A percentile compares a stretch with the other conserved stretches of the same genome.
These are phyloP conservation scores for Diadumene lineata DNA, from an alignment of 92 coral and sea anemone species.

Conservation along the genomic window DNA sequence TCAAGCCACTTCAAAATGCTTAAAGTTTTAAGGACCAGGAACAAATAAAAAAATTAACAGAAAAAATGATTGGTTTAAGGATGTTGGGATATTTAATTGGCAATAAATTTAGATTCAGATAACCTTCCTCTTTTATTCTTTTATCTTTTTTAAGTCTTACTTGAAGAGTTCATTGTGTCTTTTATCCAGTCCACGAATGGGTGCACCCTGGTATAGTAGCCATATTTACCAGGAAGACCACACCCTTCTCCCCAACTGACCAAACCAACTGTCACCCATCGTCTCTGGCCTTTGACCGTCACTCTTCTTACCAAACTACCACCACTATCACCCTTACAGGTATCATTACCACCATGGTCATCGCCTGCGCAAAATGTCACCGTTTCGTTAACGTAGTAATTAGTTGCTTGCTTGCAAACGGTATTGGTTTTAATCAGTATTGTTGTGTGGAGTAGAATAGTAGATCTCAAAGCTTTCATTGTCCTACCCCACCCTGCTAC, in stretches of 20 bases:
- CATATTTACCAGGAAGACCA: conserved; percentile 31
- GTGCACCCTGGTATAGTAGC: conserved; percentile 49
- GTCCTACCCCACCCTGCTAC: conserved; percentile 75
- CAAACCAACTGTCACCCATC: conserved; percentile 25
- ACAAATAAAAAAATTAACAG: too few relatives aligned
- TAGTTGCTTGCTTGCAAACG: conserved; percentile 29
- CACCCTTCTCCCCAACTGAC: conserved; percentile 69
- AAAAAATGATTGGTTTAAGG: too few relatives aligned
- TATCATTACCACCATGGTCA: conserved; percentile 40
- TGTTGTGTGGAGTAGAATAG: conserved; percentile 49
- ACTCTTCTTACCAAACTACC: conserved; percentile 54
- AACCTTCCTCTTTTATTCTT: too few relatives aligned
- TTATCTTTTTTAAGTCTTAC: conserved; percentile 26
- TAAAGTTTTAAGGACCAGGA: too few relatives aligned
- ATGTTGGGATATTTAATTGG: too few relatives aligned
- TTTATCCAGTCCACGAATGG: conserved; percentile 51
- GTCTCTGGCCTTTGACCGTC: neutral
- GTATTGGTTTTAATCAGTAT: conserved; percentile 35
- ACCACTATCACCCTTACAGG: conserved; percentile 70
- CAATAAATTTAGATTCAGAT: too few relatives aligned
- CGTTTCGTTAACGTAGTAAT: neutral
- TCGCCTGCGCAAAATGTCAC: conserved; percentile 69
- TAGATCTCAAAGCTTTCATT: conserved; percentile 18
- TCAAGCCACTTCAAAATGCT: too few relatives aligned
- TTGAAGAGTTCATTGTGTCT: neutral